A percentile compares a stretch with the other conserved stretches of the same genome.
Conservation (phyloP, 2,888 invertebrate genomes). For the Melangyna quadrimaculata region DNA sequence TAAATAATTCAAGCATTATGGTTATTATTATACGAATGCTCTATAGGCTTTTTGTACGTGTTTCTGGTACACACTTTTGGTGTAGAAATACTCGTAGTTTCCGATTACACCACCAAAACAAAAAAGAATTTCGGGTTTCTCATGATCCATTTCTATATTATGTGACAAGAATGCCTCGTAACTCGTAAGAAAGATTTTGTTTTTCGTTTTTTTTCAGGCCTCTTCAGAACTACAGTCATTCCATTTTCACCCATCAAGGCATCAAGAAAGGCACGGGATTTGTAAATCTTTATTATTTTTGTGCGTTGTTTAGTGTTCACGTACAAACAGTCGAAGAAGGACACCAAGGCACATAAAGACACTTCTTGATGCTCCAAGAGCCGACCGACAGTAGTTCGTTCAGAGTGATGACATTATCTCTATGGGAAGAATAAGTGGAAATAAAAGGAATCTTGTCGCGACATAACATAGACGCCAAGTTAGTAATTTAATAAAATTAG, state of each 20-base stretch:
- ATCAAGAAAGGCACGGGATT: not conserved
- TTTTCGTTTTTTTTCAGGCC: not conserved
- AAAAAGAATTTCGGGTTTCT: not conserved
- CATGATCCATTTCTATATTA: not conserved
- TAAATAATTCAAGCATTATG: conserved; percentile 10
- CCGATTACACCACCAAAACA: not conserved
- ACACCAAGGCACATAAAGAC: not conserved
- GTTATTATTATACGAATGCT: not conserved
- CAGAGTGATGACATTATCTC: conserved; percentile 37
- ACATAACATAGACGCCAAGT: conserved; percentile 50
- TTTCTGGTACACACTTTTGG: not conserved
- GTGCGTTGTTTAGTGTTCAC: not conserved
- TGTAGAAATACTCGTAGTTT: conserved; percentile 7
- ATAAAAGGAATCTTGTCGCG: conserved; percentile 50
- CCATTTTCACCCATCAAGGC: conserved; percentile 17
- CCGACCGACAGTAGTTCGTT: not conserved
- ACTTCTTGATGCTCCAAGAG: not conserved
- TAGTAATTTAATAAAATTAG: conserved; percentile 66
- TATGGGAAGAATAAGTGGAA: not conserved
- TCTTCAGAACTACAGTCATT: conserved; percentile 11
- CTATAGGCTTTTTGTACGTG: not conserved
- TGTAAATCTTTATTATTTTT: not conserved
- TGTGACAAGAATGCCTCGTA: conserved; percentile 17
- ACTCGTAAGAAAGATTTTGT: not conserved
- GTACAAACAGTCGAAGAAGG: not conserved